Evolutionary conservation across 2,888 invertebrate genomes (phyloP).

Genomic region (Amaurobius ferox): DNA sequence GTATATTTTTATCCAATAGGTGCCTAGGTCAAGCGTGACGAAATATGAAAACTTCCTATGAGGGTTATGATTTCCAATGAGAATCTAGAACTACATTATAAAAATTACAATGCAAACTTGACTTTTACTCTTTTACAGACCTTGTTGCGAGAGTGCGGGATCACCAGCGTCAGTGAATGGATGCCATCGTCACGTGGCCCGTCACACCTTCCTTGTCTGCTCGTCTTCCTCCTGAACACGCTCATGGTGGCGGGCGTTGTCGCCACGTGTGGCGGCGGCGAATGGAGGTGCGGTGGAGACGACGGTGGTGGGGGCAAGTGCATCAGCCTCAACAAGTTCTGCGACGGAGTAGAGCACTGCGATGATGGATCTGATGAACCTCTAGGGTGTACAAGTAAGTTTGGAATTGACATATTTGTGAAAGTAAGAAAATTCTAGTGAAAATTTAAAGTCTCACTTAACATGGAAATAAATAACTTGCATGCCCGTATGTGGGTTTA

Average conservation of each 20-base stretch:
- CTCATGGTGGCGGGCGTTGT: neutral
- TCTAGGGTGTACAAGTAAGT: constrained; percentile 87
- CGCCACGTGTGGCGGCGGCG: constrained; percentile 29
- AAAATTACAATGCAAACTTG: too few relatives aligned
- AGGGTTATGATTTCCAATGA: too few relatives aligned
- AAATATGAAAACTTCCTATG: too few relatives aligned
- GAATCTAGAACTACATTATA: too few relatives aligned
- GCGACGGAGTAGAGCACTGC: constrained; percentile 87
- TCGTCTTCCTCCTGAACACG: constrained; percentile 28
- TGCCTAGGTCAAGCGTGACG: too few relatives aligned
- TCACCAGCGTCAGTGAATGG: constrained; percentile 58
- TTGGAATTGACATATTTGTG: too few relatives aligned
- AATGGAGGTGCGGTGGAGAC: constrained; percentile 48
- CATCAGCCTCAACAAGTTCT: constrained; percentile 85
- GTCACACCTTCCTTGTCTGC: constrained; percentile 13
- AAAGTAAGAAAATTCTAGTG: too few relatives aligned
- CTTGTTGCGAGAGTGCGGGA: neutral
- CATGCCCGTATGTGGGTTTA: too few relatives aligned
- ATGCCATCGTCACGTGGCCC: constrained; percentile 64
- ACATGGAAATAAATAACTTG: too few relatives aligned
- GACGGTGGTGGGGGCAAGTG: constrained; percentile 47
- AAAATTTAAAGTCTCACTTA: too few relatives aligned
- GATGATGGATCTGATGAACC: constrained; percentile 88
- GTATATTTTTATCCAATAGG: too few relatives aligned
- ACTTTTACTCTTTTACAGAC: neutral